Evolutionary conservation across 2,888 invertebrate species (phyloP).

Genomic region (Hyposoter didymator): DNA sequence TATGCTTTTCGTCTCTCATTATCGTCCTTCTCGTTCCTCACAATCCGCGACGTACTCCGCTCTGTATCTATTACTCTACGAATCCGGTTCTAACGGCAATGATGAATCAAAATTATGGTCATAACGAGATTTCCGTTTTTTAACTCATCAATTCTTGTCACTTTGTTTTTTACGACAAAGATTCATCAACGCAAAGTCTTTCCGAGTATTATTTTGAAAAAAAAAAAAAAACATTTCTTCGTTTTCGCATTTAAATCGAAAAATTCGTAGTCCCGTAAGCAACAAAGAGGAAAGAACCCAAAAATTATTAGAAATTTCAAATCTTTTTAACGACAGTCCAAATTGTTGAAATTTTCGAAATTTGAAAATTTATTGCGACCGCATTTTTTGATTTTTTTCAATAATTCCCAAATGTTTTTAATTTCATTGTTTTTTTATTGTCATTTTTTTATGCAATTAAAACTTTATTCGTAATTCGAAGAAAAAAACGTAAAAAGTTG

Average conservation of each 20-base stretch:
- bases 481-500: background rate
- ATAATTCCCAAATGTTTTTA: background rate
- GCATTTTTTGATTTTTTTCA: background rate
- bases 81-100: constrained; percentile 10
- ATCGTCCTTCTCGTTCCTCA: constrained; percentile 59
- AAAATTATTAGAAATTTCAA: background rate
- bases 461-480: background rate
- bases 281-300: background rate
- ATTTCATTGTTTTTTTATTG: background rate
- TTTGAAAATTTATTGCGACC: background rate
- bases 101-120: constrained; percentile 6
- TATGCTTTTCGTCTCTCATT: constrained; percentile 67
- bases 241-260: background rate
- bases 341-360: background rate
- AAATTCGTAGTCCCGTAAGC: background rate
- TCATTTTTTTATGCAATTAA: background rate
- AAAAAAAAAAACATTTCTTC: background rate
- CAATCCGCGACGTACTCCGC: background rate
- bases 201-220: background rate
- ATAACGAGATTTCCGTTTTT: background rate
- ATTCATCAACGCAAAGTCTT: background rate
- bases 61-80: constrained; percentile 19
- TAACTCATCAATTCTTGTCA: background rate
- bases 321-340: background rate
- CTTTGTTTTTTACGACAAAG: background rate